Evolutionary conservation across 2,113 vertebrate species (phyloP), one percentile per base, ranked within the genome.

Genomic region (Thalassarche chlororhynchos): DNA sequence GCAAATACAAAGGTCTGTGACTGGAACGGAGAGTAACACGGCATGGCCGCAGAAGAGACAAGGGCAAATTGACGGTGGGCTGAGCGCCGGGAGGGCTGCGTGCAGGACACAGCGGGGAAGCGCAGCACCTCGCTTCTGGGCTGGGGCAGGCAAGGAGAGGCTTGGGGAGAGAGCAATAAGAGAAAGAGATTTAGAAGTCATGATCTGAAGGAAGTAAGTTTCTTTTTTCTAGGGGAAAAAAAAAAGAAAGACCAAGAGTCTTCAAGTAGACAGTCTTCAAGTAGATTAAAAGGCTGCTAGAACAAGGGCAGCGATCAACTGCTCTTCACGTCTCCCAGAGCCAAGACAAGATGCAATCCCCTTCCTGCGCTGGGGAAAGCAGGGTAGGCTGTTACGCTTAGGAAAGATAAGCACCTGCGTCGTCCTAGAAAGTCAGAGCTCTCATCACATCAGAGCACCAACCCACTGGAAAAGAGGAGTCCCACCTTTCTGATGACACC

Each of bases 31-130:
- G 40, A 55, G 57, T 9, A 60, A 55, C 57, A 34, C 3, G 7
- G 62, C 26, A 28, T 2, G 10, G 44, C 62, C 1, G 1, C 40
- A 24, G 38, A 61, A 54, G 36, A 51, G 24, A 38, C 0, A 38
- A 17, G 1, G 61, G 40, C 10, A 71, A 51, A 71, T 40, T 19
- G 6, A 1, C 5, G 24, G 42, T 26, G 17, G 60, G 23, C 25
- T n/a, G 31, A 57, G 55, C 0, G 6, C 32, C 8, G 2, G 17
- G 29, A 42, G 24, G 23, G 20, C 32, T 12, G 38, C 2, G 7
- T 5, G 7, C 19, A 61, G 51, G 42, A 69, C 5, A 8, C 11
- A 26, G 44, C 1, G 7, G 17, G 38, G 34, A 81, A 89, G 60
- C 8, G 6, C 42, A 17, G 51, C 52, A 68, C 46, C 54, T 44